Evolutionary conservation across 2,113 vertebrate species (phyloP).

Genomic region (Festucalex cinctus): DNA sequence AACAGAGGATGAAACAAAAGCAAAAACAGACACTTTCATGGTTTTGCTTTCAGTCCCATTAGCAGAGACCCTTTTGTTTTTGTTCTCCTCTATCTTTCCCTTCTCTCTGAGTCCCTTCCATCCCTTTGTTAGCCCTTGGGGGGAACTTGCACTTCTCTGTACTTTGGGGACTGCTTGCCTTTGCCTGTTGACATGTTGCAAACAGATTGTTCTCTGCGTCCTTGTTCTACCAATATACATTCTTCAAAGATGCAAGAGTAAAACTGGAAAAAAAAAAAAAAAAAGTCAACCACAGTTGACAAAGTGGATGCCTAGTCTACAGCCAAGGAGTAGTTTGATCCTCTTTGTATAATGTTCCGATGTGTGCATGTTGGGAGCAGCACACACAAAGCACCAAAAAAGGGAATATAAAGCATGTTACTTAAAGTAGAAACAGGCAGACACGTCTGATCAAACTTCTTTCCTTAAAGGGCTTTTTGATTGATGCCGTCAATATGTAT

Average conservation of each 20-base stretch:
- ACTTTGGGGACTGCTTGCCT: conserved; percentile 18
- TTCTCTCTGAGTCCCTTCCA: conserved; percentile 26
- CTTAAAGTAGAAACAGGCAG: conserved; percentile 64
- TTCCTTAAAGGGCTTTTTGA: not conserved
- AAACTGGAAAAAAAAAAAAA: conserved; percentile 56
- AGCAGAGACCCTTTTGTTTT: conserved; percentile 8
- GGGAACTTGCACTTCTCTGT: conserved; percentile 30
- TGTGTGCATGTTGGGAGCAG: conserved; percentile 42
- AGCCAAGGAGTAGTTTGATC: conserved; percentile 63
- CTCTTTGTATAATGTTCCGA: conserved; percentile 58
- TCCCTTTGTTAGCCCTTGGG: conserved; percentile 23
- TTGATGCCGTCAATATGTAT: not conserved
- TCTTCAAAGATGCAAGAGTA: conserved; percentile 69
- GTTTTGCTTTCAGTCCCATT: conserved; percentile 38
- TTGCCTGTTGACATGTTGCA: conserved; percentile 64
- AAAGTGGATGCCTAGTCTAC: conserved; percentile 61
- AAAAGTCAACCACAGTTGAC: conserved; percentile 69
- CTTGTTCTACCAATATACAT: conserved; percentile 64
- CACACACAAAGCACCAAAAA: conserved; percentile 52
- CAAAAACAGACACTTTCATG: conserved; percentile 34
- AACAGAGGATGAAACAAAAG: conserved; percentile 25
- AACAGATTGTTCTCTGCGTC: conserved; percentile 62
- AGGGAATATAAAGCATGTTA: conserved; percentile 62
- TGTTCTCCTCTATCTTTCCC: conserved; percentile 28
- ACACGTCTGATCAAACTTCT: conserved; percentile 53